phyloP scores from a whole-genome alignment of 2,797 vertebrate genomes.

The Sphaeramia orbicularis region DNA sequence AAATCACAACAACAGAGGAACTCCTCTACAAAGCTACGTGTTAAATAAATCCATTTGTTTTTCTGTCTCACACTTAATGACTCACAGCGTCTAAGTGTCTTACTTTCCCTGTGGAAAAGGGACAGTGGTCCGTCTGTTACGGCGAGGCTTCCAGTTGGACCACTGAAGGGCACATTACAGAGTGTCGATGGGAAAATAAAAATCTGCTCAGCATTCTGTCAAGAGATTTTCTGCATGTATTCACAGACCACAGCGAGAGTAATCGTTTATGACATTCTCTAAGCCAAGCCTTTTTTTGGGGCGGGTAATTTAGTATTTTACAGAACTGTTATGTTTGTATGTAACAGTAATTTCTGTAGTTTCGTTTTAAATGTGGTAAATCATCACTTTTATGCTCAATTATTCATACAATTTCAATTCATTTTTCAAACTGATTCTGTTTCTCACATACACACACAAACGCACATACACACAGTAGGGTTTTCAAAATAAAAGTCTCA shows the following conservation, averaged over 20 bases:
- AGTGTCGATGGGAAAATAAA: neutral
- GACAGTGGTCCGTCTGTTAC: neutral
- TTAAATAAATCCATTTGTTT: conserved; percentile 32
- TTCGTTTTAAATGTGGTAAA: too few species aligned
- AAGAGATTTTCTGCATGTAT: neutral
- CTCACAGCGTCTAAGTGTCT: conserved; percentile 14
- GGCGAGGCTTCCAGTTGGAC: neutral
- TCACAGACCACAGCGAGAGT: neutral
- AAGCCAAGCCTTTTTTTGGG: neutral
- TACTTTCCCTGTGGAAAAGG: conserved; percentile 12
- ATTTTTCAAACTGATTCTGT: too few species aligned
- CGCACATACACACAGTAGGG: too few species aligned
- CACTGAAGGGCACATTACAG: neutral
- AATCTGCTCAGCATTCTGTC: conserved; percentile 2
- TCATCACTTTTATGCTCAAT: too few species aligned
- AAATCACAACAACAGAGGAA: neutral
- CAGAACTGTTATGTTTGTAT: too few species aligned
- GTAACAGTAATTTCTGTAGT: too few species aligned
- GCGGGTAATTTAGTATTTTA: too few species aligned
- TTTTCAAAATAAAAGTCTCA: too few species aligned
- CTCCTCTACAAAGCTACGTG: conserved; percentile 29
- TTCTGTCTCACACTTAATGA: conserved; percentile 12
- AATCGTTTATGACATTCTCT: conserved; percentile 11
- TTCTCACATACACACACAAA: too few species aligned
- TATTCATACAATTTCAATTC: too few species aligned